These are phyloP conservation scores for Dynastes hyllus DNA, from an alignment of 2,888 invertebrate genomes.

Conservation along the genomic window DNA sequence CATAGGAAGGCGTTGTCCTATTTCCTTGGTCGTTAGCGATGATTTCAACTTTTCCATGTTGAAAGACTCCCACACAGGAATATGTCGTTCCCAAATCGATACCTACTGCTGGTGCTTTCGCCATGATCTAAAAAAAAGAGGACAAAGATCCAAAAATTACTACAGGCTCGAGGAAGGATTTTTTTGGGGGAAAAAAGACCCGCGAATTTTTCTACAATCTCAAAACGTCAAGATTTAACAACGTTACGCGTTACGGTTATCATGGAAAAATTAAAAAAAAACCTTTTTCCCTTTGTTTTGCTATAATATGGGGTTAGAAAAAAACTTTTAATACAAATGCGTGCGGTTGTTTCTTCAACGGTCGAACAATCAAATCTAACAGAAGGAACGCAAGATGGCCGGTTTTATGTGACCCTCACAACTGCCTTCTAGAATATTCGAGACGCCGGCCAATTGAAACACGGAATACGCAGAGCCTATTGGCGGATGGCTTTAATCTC, in stretches of 20 bases:
- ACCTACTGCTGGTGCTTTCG: slow-evolving; percentile 91
- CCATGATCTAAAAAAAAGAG: slow-evolving; percentile 71
- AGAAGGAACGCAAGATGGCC: slow-evolving; percentile 62
- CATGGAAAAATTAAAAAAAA: slow-evolving; percentile 34
- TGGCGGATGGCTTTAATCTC: slow-evolving; percentile 45
- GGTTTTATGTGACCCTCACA: slow-evolving; percentile 66
- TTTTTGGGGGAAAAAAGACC: not conserved
- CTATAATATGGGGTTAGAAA: slow-evolving; percentile 60
- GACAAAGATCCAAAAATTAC: slow-evolving; percentile 15
- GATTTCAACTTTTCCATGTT: slow-evolving; percentile 92
- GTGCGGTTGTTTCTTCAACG: slow-evolving; percentile 58
- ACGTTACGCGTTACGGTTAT: slow-evolving; percentile 24
- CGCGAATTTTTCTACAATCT: not conserved
- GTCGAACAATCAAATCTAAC: slow-evolving; percentile 62
- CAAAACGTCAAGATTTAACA: slow-evolving; percentile 25
- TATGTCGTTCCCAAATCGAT: slow-evolving; percentile 98
- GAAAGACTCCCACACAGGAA: slow-evolving; percentile 95
- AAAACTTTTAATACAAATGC: slow-evolving; percentile 63
- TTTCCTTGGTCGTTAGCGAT: slow-evolving; percentile 94
- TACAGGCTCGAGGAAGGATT: not conserved
- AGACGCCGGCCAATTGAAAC: slow-evolving; percentile 40
- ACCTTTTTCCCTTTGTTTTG: slow-evolving; percentile 18
- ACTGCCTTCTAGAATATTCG: slow-evolving; percentile 68
- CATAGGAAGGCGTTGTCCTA: slow-evolving; percentile 89
- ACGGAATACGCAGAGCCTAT: not conserved